Base-by-base conservation (phyloP, 2,797 vertebrate genomes). In the Gobio occitaniae region DNA sequence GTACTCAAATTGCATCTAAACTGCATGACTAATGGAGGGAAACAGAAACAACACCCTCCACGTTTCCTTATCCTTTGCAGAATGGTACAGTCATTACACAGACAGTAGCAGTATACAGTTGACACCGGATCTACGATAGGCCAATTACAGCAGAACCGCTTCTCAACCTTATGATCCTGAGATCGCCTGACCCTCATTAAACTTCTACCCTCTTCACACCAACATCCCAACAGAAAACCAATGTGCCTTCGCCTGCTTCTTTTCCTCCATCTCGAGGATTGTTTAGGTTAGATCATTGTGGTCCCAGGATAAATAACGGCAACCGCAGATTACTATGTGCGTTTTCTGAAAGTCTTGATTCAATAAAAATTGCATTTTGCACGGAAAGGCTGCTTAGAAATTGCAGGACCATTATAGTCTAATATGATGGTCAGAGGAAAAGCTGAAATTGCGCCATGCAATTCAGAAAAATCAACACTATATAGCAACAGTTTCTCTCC, bases 101-200 rank as follows among this genome's bases (percentile, higher is more conserved):
- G 82, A 87, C 47, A 65, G 66, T 56, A 83, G 80, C 77, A 82
- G 86, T 50, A 63, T 50, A 80, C 79, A 78, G 79, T 84, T 85
- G 83, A 85, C 78, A 83, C 83, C 11, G 65, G 52, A 70, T 86
- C 79, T 84, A 68, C 61, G 81, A 84, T 72, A 82, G 87, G 82
- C 85, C 89, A 90, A 88, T 92, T 90, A 91, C 48, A 85, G 84
- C 48, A 69, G 32, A 76, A 81, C 71, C 19, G 82, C 80, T 80
- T 52, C 80, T 84, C 87, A 61, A 78, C 85, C 88, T 87, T 80
- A 81, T 78, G 84, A 90, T 85, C 85, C 80, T 54, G 44, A 80
- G 80, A 61, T 86, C 75, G 16, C 70, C 82, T 79, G 48, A 78
- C 80, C 77, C 80, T 88, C 86, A 87, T 88, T 86, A 88, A 84